Evolutionary conservation across 2,797 vertebrate genomes (phyloP).

Genomic region (Miichthys miiuy): DNA sequence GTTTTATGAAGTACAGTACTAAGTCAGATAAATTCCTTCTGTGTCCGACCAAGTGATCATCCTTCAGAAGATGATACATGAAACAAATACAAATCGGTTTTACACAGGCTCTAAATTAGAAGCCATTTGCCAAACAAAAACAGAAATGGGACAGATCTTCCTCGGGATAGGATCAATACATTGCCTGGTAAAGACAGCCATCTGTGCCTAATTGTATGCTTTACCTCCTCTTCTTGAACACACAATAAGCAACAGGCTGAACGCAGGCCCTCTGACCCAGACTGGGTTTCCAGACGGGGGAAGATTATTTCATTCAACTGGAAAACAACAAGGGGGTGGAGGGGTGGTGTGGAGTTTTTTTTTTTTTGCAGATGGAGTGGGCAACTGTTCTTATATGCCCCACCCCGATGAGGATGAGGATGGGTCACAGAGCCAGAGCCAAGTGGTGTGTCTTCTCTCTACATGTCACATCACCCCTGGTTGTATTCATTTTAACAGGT

Average conservation of each 20-base stretch:
- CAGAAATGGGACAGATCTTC: constrained; percentile 78
- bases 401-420: constrained; percentile 73
- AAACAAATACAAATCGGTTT: constrained; percentile 70
- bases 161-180: constrained; percentile 81
- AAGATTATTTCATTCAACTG: constrained; percentile 90
- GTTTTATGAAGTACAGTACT: not conserved
- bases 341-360: constrained; percentile 51
- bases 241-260: constrained; percentile 90
- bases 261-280: constrained; percentile 87
- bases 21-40: constrained; percentile 5
- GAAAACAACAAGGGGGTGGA: constrained; percentile 87
- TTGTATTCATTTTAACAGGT: constrained; percentile 76
- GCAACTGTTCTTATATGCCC: constrained; percentile 82
- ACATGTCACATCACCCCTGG: constrained; percentile 62
- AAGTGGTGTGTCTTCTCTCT: constrained; percentile 70
- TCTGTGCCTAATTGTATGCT: constrained; percentile 89
- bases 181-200: constrained; percentile 85
- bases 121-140: constrained; percentile 74
- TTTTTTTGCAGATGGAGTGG: constrained; percentile 79
- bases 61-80: constrained; percentile 56
- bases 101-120: constrained; percentile 61
- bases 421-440: constrained; percentile 69
- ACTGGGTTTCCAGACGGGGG: constrained; percentile 85
- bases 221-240: constrained; percentile 84
- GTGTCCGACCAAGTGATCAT: constrained; percentile 49